Conservation (phyloP, 23 tunicate species). For the Pegea sp. region DNA sequence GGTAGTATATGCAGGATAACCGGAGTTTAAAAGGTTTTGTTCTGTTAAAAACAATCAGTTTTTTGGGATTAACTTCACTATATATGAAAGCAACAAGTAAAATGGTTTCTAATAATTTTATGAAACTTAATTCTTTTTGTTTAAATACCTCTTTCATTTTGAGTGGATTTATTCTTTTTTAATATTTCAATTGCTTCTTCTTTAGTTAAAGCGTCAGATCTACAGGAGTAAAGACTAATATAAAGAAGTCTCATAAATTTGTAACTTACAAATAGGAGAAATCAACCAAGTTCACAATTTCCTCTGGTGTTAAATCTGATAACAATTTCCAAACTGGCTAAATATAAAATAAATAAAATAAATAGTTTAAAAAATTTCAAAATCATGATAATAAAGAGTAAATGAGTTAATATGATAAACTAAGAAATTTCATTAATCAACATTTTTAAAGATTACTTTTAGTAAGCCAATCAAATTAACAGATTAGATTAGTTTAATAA, state of each 20-base stretch:
- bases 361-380: background rate
- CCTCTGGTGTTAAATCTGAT: background rate
- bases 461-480: too few relatives aligned
- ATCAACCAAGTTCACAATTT: too few relatives aligned
- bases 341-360: background rate
- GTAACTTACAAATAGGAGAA: too few relatives aligned
- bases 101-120: too few relatives aligned
- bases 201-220: slow-evolving; percentile 61
- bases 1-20: slow-evolving; percentile 89
- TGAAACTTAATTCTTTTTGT: too few relatives aligned
- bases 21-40: slow-evolving; percentile 14
- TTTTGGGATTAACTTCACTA: background rate
- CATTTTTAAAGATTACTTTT: too few relatives aligned
- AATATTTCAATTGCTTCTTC: slow-evolving; percentile 56
- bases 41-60: slow-evolving; percentile 8
- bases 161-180: slow-evolving; percentile 29
- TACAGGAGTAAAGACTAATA: slow-evolving; percentile 2
- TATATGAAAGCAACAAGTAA: too few relatives aligned
- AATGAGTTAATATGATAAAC: too few relatives aligned
- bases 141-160: slow-evolving; percentile 61
- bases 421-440: too few relatives aligned
- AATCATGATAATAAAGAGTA: too few relatives aligned
- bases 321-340: background rate
- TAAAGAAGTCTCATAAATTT: background rate
- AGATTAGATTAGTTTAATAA: too few relatives aligned